Percentiles rank a stretch among this genome's conserved stretches.
phyloP scores from a whole-genome alignment of 2,888 invertebrate species.

The Schizotus pectinicornis region DNA sequence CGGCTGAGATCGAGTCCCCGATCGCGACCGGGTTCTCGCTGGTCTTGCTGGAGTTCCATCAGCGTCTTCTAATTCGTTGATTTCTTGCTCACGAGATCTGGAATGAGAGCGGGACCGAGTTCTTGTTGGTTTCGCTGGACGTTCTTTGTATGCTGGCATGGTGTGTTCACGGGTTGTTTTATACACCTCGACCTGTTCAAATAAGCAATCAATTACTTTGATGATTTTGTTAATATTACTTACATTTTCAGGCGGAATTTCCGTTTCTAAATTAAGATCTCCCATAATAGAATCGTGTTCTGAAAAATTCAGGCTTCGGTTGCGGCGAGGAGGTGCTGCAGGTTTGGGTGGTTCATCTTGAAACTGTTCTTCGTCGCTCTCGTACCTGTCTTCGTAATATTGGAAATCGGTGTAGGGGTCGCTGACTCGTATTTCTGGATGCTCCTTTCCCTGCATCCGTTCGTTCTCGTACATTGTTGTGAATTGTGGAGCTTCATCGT shows the following conservation, averaged over 20 bases:
- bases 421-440: conserved; percentile 59
- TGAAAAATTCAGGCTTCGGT: conserved; percentile 53
- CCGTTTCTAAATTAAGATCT: conserved; percentile 35
- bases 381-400: conserved; percentile 32
- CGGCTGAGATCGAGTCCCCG: conserved; percentile 61
- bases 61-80: background rate
- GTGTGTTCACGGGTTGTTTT: conserved; percentile 71
- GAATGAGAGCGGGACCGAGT: conserved; percentile 61
- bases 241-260: conserved; percentile 40
- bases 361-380: conserved; percentile 26
- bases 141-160: conserved; percentile 62
- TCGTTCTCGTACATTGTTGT: conserved; percentile 53
- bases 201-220: conserved; percentile 14
- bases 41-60: conserved; percentile 64
- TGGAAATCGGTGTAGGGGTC: conserved; percentile 44
- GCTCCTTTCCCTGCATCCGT: conserved; percentile 63
- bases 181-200: conserved; percentile 68
- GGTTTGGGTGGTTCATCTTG: conserved; percentile 42
- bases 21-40: conserved; percentile 63
- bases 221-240: conserved; percentile 26
- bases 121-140: conserved; percentile 65
- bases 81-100: conserved; percentile 6
- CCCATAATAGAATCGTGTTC: conserved; percentile 53
- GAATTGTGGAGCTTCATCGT: conserved; percentile 54
- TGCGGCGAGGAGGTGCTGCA: conserved; percentile 52